These are phyloP conservation scores for Machimus rusticus DNA, from an alignment of 2,888 invertebrate genomes.

Conservation along the genomic window DNA sequence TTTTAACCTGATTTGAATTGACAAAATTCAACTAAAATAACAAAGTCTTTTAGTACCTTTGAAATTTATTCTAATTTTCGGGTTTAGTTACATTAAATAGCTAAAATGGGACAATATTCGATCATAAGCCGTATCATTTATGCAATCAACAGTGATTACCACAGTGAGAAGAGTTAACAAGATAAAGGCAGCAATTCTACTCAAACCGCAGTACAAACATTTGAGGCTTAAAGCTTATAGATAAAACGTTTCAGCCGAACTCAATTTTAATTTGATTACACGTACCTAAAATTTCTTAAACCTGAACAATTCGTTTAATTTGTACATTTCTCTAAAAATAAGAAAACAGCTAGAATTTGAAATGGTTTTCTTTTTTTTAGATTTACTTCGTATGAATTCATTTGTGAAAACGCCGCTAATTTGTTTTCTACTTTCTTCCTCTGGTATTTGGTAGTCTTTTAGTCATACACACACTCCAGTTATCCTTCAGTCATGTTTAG, in stretches of 20 bases:
- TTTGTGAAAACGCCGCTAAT: background rate
- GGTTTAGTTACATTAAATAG: background rate
- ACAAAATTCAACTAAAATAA: background rate
- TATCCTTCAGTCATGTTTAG: background rate
- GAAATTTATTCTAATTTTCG: background rate
- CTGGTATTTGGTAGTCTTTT: background rate
- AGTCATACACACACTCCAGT: background rate
- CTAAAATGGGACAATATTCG: background rate
- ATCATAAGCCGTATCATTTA: background rate
- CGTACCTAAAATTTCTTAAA: slow-evolving; percentile 1
- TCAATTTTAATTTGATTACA: background rate
- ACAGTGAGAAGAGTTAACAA: background rate
- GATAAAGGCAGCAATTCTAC: background rate
- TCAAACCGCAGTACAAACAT: background rate
- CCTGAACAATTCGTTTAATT: slow-evolving; percentile 9
- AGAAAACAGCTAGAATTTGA: background rate
- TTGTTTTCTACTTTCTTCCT: background rate
- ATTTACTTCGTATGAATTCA: background rate
- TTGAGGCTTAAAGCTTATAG: background rate
- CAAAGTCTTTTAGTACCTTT: background rate
- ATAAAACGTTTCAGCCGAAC: background rate
- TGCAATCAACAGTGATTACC: background rate
- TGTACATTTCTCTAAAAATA: slow-evolving; percentile 23
- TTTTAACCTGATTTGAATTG: background rate
- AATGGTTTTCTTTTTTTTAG: background rate